A percentile compares a stretch with the other conserved stretches of the same genome.
Evolutionary conservation across 2,888 invertebrate genomes (phyloP).

Genomic region (Stegana nigrithorax): DNA sequence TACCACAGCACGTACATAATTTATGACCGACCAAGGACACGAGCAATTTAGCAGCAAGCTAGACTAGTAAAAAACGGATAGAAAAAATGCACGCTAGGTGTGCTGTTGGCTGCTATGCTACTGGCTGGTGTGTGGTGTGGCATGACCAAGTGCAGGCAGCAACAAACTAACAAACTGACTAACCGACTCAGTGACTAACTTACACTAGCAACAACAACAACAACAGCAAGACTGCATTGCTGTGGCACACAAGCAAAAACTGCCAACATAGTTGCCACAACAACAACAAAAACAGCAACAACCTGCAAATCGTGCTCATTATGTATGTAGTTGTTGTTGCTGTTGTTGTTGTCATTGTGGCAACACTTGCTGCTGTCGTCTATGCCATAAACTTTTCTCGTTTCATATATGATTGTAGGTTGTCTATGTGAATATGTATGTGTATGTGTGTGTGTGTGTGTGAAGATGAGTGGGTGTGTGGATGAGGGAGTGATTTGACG

Average conservation of each 20-base stretch:
- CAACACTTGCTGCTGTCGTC: constrained; percentile 14
- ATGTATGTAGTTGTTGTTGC: too few species aligned
- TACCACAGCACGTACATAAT: constrained; percentile 63
- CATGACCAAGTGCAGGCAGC: constrained; percentile 5
- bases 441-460: not conserved
- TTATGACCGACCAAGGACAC: constrained; percentile 61
- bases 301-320: constrained; percentile 15
- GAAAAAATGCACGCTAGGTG: not conserved
- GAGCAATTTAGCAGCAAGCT: constrained; percentile 56
- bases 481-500: too few species aligned
- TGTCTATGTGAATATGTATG: not conserved
- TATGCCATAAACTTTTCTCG: not conserved
- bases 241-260: too few species aligned
- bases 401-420: not conserved
- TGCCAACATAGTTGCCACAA: too few species aligned
- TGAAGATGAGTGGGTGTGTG: not conserved
- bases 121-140: not conserved
- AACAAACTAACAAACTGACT: constrained; percentile 47
- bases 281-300: not conserved
- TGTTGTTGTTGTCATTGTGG: constrained; percentile 4
- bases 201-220: constrained; percentile 17
- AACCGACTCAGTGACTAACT: constrained; percentile 34
- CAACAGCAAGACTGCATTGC: not conserved
- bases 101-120: not conserved
- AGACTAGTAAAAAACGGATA: constrained; percentile 31